A percentile compares a stretch with the other conserved stretches of the same genome.
These are phyloP conservation scores for Crepidodera aurea DNA, from an alignment of 2,888 invertebrate genomes.

Conservation along the genomic window DNA sequence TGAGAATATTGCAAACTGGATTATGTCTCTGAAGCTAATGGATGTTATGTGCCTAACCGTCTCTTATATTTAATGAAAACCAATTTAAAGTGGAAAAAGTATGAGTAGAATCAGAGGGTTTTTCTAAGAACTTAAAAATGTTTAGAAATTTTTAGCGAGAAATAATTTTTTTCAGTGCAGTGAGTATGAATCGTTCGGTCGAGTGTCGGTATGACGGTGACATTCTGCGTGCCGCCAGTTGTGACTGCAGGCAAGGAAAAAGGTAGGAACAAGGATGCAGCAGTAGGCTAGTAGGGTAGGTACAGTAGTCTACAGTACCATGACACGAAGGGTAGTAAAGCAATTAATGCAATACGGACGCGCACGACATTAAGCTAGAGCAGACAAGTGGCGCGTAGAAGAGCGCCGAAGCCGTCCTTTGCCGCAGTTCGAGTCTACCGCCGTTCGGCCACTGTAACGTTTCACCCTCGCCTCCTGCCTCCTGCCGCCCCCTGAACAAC, in stretches of 20 bases:
- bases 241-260: not conserved
- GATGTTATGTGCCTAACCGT: no score
- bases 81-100: no score
- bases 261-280: not conserved
- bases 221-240: not conserved
- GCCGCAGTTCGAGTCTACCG: slow-evolving; percentile 59
- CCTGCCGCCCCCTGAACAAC: slow-evolving; percentile 52
- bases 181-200: not conserved
- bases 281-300: slow-evolving; percentile 20
- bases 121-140: no score
- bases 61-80: no score
- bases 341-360: slow-evolving; percentile 35
- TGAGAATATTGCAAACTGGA: no score
- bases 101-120: no score
- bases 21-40: no score
- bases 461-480: slow-evolving; percentile 57
- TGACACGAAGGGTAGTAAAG: slow-evolving; percentile 21
- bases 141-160: no score
- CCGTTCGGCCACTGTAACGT: slow-evolving; percentile 56
- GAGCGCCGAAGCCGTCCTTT: slow-evolving; percentile 58
- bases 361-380: slow-evolving; percentile 48
- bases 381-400: slow-evolving; percentile 53
- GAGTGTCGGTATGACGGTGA: not conserved
- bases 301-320: slow-evolving; percentile 12
- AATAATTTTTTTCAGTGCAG: no score